Evolutionary conservation across 2,888 invertebrate species (phyloP).

Genomic region (Itoplectis maculator): DNA sequence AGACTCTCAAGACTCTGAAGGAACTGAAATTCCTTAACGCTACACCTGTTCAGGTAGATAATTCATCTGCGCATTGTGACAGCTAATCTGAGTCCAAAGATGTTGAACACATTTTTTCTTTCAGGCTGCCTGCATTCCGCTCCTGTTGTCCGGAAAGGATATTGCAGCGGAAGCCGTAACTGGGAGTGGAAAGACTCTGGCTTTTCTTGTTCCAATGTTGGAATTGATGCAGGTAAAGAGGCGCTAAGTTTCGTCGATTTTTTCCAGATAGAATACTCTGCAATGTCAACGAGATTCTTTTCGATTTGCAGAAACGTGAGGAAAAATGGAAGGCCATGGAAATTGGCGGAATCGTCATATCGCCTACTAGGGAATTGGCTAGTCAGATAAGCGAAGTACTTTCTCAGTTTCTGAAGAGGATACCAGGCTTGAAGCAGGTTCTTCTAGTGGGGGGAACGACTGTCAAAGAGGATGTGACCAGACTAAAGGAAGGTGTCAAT

Average conservation of each 20-base stretch:
- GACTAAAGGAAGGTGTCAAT: slow-evolving; percentile 90
- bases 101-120: slow-evolving; percentile 34
- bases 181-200: slow-evolving; percentile 98
- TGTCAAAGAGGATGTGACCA: slow-evolving; percentile 90
- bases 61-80: background rate
- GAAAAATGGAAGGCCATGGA: slow-evolving; percentile 89
- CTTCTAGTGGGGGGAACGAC: slow-evolving; percentile 93
- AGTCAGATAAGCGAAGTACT: slow-evolving; percentile 92
- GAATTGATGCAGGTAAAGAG: slow-evolving; percentile 89
- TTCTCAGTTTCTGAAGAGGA: slow-evolving; percentile 84
- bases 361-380: slow-evolving; percentile 98
- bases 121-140: slow-evolving; percentile 94
- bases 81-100: slow-evolving; percentile 35
- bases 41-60: slow-evolving; percentile 87
- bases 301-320: slow-evolving; percentile 86
- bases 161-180: slow-evolving; percentile 99
- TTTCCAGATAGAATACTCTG: background rate
- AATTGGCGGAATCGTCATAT: slow-evolving; percentile 95
- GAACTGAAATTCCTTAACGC: slow-evolving; percentile 86
- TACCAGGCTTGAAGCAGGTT: slow-evolving; percentile 86
- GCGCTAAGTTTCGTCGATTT: background rate
- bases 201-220: slow-evolving; percentile 96
- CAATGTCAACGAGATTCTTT: too few species aligned
- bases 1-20: slow-evolving; percentile 85
- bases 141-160: slow-evolving; percentile 95